phyloP scores from a whole-genome alignment of 2,113 vertebrate genomes.

The Dipodomys ordii region DNA sequence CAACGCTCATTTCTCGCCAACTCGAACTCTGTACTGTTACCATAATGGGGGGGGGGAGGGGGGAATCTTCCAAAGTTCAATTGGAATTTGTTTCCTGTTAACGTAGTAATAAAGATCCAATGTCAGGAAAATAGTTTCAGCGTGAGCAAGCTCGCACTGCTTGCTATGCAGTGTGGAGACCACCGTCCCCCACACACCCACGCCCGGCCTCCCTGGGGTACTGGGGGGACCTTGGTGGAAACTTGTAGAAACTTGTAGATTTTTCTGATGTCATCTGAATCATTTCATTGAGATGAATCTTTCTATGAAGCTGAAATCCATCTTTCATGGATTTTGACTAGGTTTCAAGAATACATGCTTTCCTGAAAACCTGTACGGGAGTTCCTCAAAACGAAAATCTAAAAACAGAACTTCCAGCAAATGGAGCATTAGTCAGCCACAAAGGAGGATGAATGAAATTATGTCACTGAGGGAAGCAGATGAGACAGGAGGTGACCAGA shows the following conservation, averaged over 20 bases:
- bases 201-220: accelerated
- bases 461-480: too few species aligned
- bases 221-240: neutral
- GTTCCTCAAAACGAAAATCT: too few species aligned
- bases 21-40: conserved; percentile 75
- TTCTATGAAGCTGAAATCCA: neutral
- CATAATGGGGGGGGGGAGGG: conserved; percentile 50
- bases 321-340: neutral
- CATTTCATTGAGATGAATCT: neutral
- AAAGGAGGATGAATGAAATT: too few species aligned
- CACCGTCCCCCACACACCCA: conserved; percentile 9
- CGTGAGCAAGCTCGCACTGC: conserved; percentile 65
- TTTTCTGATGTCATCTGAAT: neutral
- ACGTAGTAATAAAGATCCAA: conserved; percentile 79
- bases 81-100: conserved; percentile 84
- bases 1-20: conserved; percentile 76
- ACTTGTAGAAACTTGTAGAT: neutral
- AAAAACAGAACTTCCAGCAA: too few species aligned
- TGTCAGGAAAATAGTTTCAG: conserved; percentile 79
- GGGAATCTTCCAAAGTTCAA: conserved; percentile 74
- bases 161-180: conserved; percentile 59
- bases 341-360: neutral
- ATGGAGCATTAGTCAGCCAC: too few species aligned
- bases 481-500: too few species aligned
- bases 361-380: neutral